Conservation (phyloP, 2,797 vertebrate species). For the Discoglossus pictus region DNA sequence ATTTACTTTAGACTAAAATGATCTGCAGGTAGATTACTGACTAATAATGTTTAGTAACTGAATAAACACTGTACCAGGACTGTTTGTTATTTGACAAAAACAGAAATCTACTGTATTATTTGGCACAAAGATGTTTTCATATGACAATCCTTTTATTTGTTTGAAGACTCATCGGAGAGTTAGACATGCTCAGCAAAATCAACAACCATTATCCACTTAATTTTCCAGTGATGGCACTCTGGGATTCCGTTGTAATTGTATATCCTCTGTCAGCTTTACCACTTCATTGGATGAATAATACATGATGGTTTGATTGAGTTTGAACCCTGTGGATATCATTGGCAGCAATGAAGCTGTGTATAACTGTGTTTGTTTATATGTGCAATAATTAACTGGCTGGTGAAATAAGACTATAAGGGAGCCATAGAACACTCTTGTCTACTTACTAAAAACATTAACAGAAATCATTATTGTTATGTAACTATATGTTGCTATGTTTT, state of each 20-base stretch:
- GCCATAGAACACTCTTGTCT: neutral
- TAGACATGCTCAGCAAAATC: constrained; percentile 27
- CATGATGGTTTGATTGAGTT: constrained; percentile 30
- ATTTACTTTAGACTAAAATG: too few species aligned
- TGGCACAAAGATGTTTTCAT: constrained; percentile 9
- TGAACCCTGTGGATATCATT: constrained; percentile 20
- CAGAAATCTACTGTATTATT: constrained; percentile 17
- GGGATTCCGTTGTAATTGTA: constrained; percentile 40
- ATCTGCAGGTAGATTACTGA: constrained; percentile 8
- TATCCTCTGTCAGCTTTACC: constrained; percentile 23
- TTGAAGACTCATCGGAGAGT: constrained; percentile 30
- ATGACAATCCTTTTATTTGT: constrained; percentile 23
- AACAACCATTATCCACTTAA: constrained; percentile 38
- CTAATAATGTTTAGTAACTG: too few species aligned
- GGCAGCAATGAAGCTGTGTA: neutral
- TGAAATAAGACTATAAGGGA: constrained; percentile 10
- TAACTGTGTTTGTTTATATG: constrained; percentile 22
- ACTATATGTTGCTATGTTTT: too few species aligned
- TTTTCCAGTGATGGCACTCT: constrained; percentile 22
- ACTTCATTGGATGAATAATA: constrained; percentile 48
- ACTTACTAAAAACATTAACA: too few species aligned
- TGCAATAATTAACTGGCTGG: constrained; percentile 31
- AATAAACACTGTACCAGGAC: constrained; percentile 14
- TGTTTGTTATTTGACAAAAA: constrained; percentile 9
- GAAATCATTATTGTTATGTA: too few species aligned